These are phyloP conservation scores for Clarias fuscus DNA, from an alignment of 2,797 vertebrate species.

Conservation along the genomic window DNA sequence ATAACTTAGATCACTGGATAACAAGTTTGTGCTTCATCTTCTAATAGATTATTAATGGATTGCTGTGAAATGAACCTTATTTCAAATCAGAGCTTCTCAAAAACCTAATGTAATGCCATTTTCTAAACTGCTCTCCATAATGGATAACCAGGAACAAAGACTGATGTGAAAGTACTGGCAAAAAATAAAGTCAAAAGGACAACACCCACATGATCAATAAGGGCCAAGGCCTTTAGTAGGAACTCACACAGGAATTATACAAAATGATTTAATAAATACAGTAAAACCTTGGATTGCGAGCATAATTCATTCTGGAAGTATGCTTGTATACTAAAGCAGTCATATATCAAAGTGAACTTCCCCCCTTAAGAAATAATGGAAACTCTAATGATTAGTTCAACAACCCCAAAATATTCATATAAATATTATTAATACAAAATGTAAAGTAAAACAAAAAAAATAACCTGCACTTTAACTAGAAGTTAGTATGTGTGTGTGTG, in stretches of 20 bases:
- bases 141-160: neutral
- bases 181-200: slow-evolving; percentile 1
- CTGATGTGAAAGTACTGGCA: slow-evolving; percentile 13
- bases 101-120: slow-evolving; percentile 29
- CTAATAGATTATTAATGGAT: slow-evolving; percentile 25
- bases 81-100: slow-evolving; percentile 21
- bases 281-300: no score
- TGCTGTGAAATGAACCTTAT: slow-evolving; percentile 26
- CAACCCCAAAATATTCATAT: no score
- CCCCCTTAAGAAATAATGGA: no score
- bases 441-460: no score
- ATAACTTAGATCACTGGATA: slow-evolving; percentile 2
- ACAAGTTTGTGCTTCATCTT: slow-evolving; percentile 26
- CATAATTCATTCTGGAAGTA: no score
- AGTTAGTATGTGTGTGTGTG: no score
- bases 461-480: no score
- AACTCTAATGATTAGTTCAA: no score
- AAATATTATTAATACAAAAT: no score
- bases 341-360: no score
- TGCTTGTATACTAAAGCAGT: no score
- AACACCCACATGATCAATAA: slow-evolving; percentile 11
- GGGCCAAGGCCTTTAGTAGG: neutral
- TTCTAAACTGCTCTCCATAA: slow-evolving; percentile 13
- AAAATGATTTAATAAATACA: slow-evolving; percentile 6
- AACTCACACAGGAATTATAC: slow-evolving; percentile 13